Percentiles rank a stretch among this genome's conserved stretches.
Conservation (phyloP, 1,140 invertebrate genomes). For the Lethocerus indicus region DNA sequence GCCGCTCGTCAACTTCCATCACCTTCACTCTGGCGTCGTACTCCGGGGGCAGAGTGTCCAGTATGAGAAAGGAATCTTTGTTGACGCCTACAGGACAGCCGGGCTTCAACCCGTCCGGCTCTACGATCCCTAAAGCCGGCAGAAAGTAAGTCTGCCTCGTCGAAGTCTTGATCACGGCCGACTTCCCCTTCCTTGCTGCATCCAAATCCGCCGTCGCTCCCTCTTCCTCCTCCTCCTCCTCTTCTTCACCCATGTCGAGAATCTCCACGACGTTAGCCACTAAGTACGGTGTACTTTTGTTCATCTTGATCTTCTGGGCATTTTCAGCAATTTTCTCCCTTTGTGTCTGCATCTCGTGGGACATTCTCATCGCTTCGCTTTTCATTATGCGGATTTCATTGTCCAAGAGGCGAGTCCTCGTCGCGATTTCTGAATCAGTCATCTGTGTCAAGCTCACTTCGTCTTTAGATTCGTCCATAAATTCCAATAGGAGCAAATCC, state of each 20-base stretch:
- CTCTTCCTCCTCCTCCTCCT: slow-evolving; percentile 82
- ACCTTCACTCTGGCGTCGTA: slow-evolving; percentile 97
- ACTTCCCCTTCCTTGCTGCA: slow-evolving; percentile 94
- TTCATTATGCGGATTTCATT: slow-evolving; percentile 99
- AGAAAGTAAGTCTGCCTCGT: slow-evolving; percentile 97
- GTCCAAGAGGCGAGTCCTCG: slow-evolving; percentile 81
- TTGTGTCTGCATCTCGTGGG: slow-evolving; percentile 88
- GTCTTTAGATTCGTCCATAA: too few species aligned
- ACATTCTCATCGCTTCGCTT: slow-evolving; percentile 90
- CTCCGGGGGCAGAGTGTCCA: slow-evolving; percentile 88
- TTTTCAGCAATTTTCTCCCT: slow-evolving; percentile 97
- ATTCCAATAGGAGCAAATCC: too few species aligned
- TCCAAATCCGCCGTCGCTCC: slow-evolving; percentile 95
- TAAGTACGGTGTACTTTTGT: slow-evolving; percentile 94
- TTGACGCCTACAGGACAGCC: slow-evolving; percentile 96
- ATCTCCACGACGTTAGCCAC: slow-evolving; percentile 98
- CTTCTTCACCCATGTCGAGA: slow-evolving; percentile 88
- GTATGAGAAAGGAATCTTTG: slow-evolving; percentile 94
- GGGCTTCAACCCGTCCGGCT: slow-evolving; percentile 92
- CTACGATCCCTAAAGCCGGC: slow-evolving; percentile 93
- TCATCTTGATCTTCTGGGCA: slow-evolving; percentile 96
- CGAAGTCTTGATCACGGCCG: slow-evolving; percentile 97
- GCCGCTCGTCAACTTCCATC: slow-evolving; percentile 98
- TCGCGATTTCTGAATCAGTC: slow-evolving; percentile 86
- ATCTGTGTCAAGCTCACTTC: too few species aligned